These are phyloP conservation scores for Rotaria macrura DNA, from an alignment of 2,888 invertebrate genomes.

Conservation along the genomic window DNA sequence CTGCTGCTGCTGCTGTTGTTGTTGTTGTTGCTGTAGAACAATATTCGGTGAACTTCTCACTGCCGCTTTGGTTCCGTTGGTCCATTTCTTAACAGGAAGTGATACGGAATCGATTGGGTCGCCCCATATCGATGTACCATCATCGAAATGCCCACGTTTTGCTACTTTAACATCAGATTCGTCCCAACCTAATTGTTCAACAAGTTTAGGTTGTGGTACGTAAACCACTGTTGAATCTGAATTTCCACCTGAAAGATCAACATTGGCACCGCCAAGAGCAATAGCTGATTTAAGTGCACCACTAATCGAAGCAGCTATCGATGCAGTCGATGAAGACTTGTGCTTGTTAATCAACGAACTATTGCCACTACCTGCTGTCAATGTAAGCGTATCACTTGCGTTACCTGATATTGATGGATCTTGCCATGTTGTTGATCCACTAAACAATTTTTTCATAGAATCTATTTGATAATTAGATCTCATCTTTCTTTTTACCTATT, in stretches of 20 bases:
- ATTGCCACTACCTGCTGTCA: neutral
- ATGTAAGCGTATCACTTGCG: neutral
- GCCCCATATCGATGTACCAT: slow-evolving; percentile 32
- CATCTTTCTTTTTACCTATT: neutral
- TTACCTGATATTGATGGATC: neutral
- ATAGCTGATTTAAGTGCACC: neutral
- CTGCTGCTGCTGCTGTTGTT: too few relatives aligned
- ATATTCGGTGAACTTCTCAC: slow-evolving; percentile 23
- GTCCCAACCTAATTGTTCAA: slow-evolving; percentile 32
- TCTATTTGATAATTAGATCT: too few relatives aligned
- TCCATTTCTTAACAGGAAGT: slow-evolving; percentile 28
- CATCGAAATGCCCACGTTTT: slow-evolving; percentile 25
- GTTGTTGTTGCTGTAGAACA: neutral
- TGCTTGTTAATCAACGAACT: neutral
- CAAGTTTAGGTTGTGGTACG: slow-evolving; percentile 2
- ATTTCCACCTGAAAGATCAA: neutral
- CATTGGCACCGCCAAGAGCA: neutral
- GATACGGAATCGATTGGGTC: slow-evolving; percentile 15
- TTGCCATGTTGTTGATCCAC: neutral
- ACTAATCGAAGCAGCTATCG: neutral
- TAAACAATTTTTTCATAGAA: neutral
- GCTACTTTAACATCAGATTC: slow-evolving; percentile 26
- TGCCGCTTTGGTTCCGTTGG: slow-evolving; percentile 22
- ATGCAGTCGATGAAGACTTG: neutral
- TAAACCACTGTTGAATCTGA: neutral